phyloP scores from a whole-genome alignment of 1,140 invertebrate species.

The Drosophila nannoptera region DNA sequence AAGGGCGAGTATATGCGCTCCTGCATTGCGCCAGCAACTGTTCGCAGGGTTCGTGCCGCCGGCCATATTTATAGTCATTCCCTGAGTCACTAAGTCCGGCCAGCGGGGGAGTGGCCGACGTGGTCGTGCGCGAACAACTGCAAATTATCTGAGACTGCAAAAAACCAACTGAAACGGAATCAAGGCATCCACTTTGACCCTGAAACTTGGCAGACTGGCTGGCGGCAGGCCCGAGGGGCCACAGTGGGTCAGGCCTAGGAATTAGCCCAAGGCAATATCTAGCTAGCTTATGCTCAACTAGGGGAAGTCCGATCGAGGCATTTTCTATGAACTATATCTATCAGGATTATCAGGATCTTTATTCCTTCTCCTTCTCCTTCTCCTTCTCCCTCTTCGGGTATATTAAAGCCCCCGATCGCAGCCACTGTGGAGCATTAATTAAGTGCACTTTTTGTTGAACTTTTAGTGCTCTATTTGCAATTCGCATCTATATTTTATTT shows the following conservation, averaged over 20 bases:
- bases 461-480: conserved; percentile 23
- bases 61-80: conserved; percentile 44
- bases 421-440: conserved; percentile 21
- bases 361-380: not conserved
- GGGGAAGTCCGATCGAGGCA: not conserved
- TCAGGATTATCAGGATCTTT: not conserved
- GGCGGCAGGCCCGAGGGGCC: conserved; percentile 22
- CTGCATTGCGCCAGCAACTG: conserved; percentile 45
- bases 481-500: conserved; percentile 5
- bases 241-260: not conserved
- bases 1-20: conserved; percentile 53
- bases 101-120: too few relatives aligned
- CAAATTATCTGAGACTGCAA: conserved; percentile 44
- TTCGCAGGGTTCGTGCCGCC: conserved; percentile 9
- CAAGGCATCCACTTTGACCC: conserved; percentile 28
- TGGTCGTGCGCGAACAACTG: conserved; percentile 5
- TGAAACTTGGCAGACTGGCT: conserved; percentile 41
- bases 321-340: not conserved
- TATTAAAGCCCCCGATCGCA: not conserved
- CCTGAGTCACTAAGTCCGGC: not conserved
- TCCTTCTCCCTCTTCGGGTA: not conserved
- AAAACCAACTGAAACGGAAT: conserved; percentile 43
- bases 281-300: too few relatives aligned
- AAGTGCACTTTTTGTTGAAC: conserved; percentile 11
- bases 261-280: too few relatives aligned